Evolutionary conservation across 2,113 vertebrate genomes (phyloP).

Genomic region (Pseudois nayaur): DNA sequence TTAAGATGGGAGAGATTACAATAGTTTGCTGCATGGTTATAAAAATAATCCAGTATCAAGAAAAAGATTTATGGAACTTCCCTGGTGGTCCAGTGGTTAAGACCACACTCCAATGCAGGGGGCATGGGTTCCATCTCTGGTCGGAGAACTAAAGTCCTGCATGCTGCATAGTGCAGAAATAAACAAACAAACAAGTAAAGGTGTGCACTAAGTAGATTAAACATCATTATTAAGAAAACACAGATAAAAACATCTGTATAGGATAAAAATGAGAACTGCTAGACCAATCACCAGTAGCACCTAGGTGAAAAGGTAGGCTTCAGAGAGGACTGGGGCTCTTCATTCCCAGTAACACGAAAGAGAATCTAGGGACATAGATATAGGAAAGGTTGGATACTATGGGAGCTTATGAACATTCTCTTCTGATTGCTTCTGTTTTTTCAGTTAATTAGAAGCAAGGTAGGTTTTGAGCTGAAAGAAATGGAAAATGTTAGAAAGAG

Average conservation of each 20-base stretch:
- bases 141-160: not conserved
- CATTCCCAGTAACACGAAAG: not conserved
- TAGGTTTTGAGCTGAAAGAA: not conserved
- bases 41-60: not conserved
- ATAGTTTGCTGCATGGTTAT: not conserved
- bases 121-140: not conserved
- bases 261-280: not conserved
- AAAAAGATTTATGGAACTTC: not conserved
- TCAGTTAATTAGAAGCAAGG: not conserved
- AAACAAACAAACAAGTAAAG: not conserved
- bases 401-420: not conserved
- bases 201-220: not conserved
- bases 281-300: not conserved
- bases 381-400: not conserved
- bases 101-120: not conserved
- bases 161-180: not conserved
- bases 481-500: not conserved
- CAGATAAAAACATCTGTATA: not conserved
- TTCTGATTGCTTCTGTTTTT: not conserved
- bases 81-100: not conserved
- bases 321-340: not conserved
- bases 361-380: not conserved
- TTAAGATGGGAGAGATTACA: not conserved
- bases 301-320: not conserved
- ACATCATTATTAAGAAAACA: not conserved